Base-by-base conservation (phyloP, 64 coral and sea anemone genomes). In the Dendronephthya gigantea region DNA sequence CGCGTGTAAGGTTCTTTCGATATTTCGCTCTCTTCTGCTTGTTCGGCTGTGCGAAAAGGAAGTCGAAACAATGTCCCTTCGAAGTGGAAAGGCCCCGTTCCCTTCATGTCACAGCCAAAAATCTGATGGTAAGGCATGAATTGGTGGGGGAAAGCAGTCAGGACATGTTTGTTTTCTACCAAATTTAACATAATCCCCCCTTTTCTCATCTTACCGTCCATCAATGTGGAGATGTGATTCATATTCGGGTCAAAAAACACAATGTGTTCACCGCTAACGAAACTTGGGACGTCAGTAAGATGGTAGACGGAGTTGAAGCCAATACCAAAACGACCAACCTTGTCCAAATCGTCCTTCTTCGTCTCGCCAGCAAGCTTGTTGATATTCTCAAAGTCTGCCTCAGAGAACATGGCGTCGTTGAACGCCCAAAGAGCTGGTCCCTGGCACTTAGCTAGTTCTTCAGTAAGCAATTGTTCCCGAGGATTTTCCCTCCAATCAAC, bases 301-400 rank as follows among this genome's bases (percentile, higher is more conserved):
- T 95, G 91, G 85, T 95, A 95, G 30, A 92, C 93, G 29, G 93
- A 59, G 23, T 95, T 95, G 48, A 95, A 95, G 4, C 93, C 93
- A 81, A 95, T 87, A 49, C 93, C 90, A 92, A 96, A 96, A 76
- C 86, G 86, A 82, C 94, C 94, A 82, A 96, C 92, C 38, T 92
- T 96, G 10, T 90, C 86, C 38, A 88, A 87, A 23, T 95, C 84
- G 7, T 86, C 48, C 82, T 90, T 84, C 83, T 96, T 95, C 2
- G 93, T 95, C 56, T 84, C 93, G 49, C 86, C 93, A 51, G 88
- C 91, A 8, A 95, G 85, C 83, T 86, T 95, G 39, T 83, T 90
- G n/a, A 95, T 92, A 66, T 90, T 95, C 40, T 82, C 82, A 51
- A 96, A 96, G 62, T 96, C 94, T 69, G 83, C 86, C 39, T 96